A percentile compares a stretch with the other conserved stretches of the same genome.
Evolutionary conservation across 2,888 invertebrate species (phyloP).

Genomic region (Eupeodes luniger): DNA sequence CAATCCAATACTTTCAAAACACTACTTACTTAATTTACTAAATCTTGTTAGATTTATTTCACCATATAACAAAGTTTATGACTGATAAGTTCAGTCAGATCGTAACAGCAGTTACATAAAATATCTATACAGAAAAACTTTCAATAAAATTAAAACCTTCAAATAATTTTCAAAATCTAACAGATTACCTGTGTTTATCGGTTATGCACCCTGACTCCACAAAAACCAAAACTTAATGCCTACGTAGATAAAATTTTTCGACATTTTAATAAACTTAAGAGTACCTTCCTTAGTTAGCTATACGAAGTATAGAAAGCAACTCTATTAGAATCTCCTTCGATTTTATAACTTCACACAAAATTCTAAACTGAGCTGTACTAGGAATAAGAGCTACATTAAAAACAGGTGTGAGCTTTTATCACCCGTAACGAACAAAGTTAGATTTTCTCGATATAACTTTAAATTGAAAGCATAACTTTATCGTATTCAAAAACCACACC

Average conservation of each 20-base stretch:
- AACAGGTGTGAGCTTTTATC: conserved; percentile 66
- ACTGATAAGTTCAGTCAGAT: background rate
- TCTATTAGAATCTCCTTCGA: conserved; percentile 8
- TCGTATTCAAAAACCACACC: background rate
- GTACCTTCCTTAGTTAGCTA: background rate
- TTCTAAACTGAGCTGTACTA: background rate
- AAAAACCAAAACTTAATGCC: background rate
- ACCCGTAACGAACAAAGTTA: conserved; percentile 53
- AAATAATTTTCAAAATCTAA: background rate
- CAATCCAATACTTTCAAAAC: no score
- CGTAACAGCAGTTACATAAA: background rate
- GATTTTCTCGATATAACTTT: conserved; percentile 49
- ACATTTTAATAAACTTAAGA: conserved; percentile 62
- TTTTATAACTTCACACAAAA: background rate
- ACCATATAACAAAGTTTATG: background rate
- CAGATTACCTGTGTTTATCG: background rate
- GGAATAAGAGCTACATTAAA: conserved; percentile 10
- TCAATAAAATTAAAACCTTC: background rate
- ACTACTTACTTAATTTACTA: no score
- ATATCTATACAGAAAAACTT: background rate
- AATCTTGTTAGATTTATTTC: no score
- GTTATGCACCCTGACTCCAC: background rate
- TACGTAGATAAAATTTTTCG: background rate
- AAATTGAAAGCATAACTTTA: conserved; percentile 62
- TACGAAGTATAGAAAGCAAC: background rate